A percentile compares a stretch with the other conserved stretches of the same genome.
Evolutionary conservation across 2,113 vertebrate genomes (phyloP).

Genomic region (Budorcas taxicolor): DNA sequence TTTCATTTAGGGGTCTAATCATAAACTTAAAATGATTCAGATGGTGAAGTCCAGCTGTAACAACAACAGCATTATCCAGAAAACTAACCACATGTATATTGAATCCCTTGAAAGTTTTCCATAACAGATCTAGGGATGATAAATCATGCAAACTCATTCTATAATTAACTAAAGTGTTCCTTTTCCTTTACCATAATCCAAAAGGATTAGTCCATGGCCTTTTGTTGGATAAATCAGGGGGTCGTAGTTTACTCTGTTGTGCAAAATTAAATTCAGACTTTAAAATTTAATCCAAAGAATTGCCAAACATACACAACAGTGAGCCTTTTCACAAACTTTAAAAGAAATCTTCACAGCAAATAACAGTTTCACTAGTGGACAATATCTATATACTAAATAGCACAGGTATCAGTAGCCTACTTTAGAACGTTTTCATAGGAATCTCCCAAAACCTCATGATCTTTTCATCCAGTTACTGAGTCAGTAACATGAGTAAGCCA

Average conservation of each 20-base stretch:
- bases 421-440: background rate
- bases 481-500: background rate
- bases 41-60: constrained; percentile 47
- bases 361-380: background rate
- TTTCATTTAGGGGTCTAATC: constrained; percentile 70
- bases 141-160: constrained; percentile 63
- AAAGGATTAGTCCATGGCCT: constrained; percentile 18
- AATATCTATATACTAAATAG: background rate
- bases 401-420: background rate
- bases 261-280: constrained; percentile 57
- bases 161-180: constrained; percentile 66
- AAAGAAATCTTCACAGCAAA: background rate
- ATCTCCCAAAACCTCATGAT: background rate
- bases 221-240: constrained; percentile 45
- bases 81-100: constrained; percentile 49
- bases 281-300: constrained; percentile 18
- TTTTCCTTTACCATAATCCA: constrained; percentile 53
- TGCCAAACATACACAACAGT: background rate
- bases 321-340: background rate
- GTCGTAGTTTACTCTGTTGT: background rate
- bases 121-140: constrained; percentile 44
- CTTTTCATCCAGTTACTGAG: background rate
- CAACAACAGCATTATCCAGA: constrained; percentile 57
- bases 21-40: constrained; percentile 65
- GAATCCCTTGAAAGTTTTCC: constrained; percentile 62